Conservation (phyloP, 2,113 vertebrate species). For the Paralichthys olivaceus region DNA sequence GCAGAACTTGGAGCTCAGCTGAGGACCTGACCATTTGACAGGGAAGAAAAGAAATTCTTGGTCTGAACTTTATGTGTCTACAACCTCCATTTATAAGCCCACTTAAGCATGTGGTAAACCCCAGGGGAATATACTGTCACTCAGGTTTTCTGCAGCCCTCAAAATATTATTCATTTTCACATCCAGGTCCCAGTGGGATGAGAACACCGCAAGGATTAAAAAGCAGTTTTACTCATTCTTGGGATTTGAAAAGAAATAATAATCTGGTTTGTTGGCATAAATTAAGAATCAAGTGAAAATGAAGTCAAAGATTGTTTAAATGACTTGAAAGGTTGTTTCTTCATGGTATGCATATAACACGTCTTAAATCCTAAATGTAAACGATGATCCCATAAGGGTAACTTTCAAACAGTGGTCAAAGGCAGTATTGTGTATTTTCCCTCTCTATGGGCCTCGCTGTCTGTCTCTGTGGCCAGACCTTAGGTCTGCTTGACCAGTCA, state of each 20-base stretch:
- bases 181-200: neutral
- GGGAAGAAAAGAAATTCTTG: constrained; percentile 24
- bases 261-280: neutral
- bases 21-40: constrained; percentile 13
- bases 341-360: neutral
- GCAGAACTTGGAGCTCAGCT: constrained; percentile 46
- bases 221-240: neutral
- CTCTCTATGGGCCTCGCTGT: constrained; percentile 41
- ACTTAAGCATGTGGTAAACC: constrained; percentile 59
- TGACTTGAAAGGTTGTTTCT: neutral
- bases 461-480: constrained; percentile 42
- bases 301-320: neutral
- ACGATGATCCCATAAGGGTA: constrained; percentile 13
- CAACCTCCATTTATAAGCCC: constrained; percentile 39
- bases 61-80: constrained; percentile 30
- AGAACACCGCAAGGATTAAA: neutral
- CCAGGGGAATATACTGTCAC: constrained; percentile 22
- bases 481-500: constrained; percentile 71
- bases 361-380: constrained; percentile 27
- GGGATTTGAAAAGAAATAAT: constrained; percentile 2
- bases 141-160: constrained; percentile 12
- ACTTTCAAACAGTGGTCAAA: constrained; percentile 55
- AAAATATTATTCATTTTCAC: constrained; percentile 17
- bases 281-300: neutral
- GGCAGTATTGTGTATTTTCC: constrained; percentile 59